These are phyloP conservation scores for Procambarus virginalis DNA, from an alignment of 1,140 invertebrate species.

Conservation along the genomic window DNA sequence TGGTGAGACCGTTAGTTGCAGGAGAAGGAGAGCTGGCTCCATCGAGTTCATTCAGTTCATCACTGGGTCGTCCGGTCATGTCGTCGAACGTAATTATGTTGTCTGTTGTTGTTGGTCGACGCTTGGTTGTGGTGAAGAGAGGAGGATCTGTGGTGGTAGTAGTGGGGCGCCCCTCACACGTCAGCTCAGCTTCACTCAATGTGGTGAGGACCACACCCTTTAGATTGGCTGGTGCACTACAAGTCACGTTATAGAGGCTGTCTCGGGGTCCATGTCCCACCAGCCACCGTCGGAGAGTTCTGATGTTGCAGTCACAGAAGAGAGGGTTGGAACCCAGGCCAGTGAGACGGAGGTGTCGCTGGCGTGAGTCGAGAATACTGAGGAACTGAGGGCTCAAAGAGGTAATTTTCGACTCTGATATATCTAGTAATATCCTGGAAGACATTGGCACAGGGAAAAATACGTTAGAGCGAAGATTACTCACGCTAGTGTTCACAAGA, in stretches of 20 bases:
- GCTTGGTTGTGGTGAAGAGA: slow-evolving; percentile 81
- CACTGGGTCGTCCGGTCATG: slow-evolving; percentile 48
- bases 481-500: slow-evolving; percentile 86
- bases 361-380: slow-evolving; percentile 85
- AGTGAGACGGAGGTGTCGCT: slow-evolving; percentile 81
- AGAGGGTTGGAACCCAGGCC: slow-evolving; percentile 87
- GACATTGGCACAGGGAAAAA: slow-evolving; percentile 92
- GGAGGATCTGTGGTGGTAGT: slow-evolving; percentile 80
- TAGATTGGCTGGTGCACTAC: slow-evolving; percentile 82
- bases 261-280: slow-evolving; percentile 73
- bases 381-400: slow-evolving; percentile 85
- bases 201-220: slow-evolving; percentile 81
- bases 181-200: slow-evolving; percentile 85
- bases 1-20: slow-evolving; percentile 76
- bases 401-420: slow-evolving; percentile 84
- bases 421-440: slow-evolving; percentile 84
- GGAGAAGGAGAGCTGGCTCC: slow-evolving; percentile 60
- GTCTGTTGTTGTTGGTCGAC: slow-evolving; percentile 46
- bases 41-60: slow-evolving; percentile 26
- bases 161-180: slow-evolving; percentile 79
- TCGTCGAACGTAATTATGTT: slow-evolving; percentile 63
- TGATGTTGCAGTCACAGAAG: slow-evolving; percentile 87
- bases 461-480: slow-evolving; percentile 83
- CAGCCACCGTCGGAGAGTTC: slow-evolving; percentile 85
- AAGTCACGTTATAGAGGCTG: slow-evolving; percentile 73